phyloP scores from a whole-genome alignment of 2,113 vertebrate genomes.

The Eurystomus gularis region DNA sequence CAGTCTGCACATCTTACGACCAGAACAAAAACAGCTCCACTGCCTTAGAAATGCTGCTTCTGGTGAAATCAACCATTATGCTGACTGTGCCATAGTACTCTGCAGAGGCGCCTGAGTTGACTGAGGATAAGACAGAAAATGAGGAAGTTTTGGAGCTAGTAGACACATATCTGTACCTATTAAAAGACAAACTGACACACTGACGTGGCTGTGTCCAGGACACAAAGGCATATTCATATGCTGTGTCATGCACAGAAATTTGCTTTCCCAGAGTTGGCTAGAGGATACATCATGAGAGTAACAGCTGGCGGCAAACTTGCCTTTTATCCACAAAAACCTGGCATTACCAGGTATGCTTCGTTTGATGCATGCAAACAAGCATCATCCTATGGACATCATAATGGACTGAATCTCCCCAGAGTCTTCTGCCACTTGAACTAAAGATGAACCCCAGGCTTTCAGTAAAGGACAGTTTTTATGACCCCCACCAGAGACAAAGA shows the following conservation, averaged over 20 bases:
- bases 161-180: background rate
- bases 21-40: background rate
- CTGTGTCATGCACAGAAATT: background rate
- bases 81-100: background rate
- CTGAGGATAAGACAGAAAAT: background rate
- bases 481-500: background rate
- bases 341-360: background rate
- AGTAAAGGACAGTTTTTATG: background rate
- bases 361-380: background rate
- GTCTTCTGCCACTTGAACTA: background rate
- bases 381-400: background rate
- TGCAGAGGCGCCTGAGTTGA: background rate
- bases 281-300: background rate
- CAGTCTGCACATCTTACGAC: background rate
- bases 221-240: background rate
- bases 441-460: background rate
- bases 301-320: background rate
- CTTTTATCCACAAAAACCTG: background rate
- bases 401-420: background rate
- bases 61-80: background rate
- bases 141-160: background rate
- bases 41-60: background rate
- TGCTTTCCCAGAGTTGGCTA: background rate
- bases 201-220: background rate
- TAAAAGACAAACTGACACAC: background rate